Evolutionary conservation across 2,888 invertebrate species (phyloP).

Genomic region (Zygogramma bicolorata): DNA sequence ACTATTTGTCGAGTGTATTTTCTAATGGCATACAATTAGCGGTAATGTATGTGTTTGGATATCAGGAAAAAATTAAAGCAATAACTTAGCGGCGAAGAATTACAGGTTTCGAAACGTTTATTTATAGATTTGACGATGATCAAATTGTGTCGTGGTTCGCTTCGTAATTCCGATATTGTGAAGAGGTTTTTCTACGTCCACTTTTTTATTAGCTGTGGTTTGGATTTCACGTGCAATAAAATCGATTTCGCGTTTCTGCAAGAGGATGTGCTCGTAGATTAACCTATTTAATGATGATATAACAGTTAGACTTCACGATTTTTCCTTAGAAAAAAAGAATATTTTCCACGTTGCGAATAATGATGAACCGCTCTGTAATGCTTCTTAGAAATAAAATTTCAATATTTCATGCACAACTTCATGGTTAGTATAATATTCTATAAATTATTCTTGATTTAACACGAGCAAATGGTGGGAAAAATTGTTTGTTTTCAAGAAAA

Average conservation of each 20-base stretch:
- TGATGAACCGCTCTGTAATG: too few species aligned
- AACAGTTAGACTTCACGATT: too few species aligned
- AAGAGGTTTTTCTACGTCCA: background rate
- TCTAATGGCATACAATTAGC: conserved; percentile 22
- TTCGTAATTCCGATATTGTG: background rate
- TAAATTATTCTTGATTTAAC: too few species aligned
- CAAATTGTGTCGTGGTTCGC: conserved; percentile 17
- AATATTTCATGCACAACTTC: too few species aligned
- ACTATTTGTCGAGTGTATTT: conserved; percentile 6
- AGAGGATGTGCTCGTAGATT: background rate
- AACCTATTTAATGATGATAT: background rate
- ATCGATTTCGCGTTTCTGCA: background rate
- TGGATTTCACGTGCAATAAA: conserved; percentile 14
- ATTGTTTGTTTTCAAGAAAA: too few species aligned
- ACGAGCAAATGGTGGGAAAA: too few species aligned
- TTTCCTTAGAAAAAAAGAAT: too few species aligned
- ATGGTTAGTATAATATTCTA: too few species aligned
- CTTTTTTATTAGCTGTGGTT: conserved; percentile 13
- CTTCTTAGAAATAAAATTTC: too few species aligned
- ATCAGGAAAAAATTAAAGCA: conserved; percentile 16
- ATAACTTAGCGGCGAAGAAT: conserved; percentile 5
- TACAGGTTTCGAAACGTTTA: conserved; percentile 20
- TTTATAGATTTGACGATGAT: conserved; percentile 19
- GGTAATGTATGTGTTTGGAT: conserved; percentile 5
- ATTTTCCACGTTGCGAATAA: too few species aligned